Evolutionary conservation across 2,113 vertebrate species (phyloP), one percentile per base, ranked within the genome.

Genomic region (Aspiorhynchus laticeps): DNA sequence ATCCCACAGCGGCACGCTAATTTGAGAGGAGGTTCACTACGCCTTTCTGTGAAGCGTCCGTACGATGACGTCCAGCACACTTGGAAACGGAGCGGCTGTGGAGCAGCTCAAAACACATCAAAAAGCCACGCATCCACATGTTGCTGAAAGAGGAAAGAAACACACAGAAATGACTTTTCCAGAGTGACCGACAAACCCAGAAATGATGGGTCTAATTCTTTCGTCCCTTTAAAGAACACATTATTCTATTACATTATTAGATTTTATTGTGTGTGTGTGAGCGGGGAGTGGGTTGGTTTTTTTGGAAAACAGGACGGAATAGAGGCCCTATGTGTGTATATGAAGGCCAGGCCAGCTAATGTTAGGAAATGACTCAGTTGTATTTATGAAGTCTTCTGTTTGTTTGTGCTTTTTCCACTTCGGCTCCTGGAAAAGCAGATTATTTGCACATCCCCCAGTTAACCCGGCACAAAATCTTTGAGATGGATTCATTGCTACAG

Each of bases 81-180:
- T 94, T 92, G 87, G 92, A 90, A 92, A 93, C 92, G 91, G 90
- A 91, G 93, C 94, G 94, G 94, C 93, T 96, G 95, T 89, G 91
- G 92, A 92, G 92, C 92, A 95, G 94, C 92, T 95, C 93, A 92
- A 91, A 94, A 94, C 94, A 94, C 95, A 95, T 95, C 93, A 95
- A 94, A 96, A 93, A 91, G 88, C 89, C 88, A 87, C 89, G 90
- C 90, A 91, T 95, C 92, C 90, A 89, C 94, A 92, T 92, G 93
- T 92, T 93, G 89, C 87, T 92, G 90, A 91, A 89, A 91, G 93
- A 87, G 90, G 88, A 92, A 91, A 91, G 91, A 93, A 82, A 80
- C 88, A 92, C 91, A 88, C 91, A 91, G 91, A 95, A 93, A 95
- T 94, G 46, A 89, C 92, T 94, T 94, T 95, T 94, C 92, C 95